phyloP scores from a whole-genome alignment of 2,888 invertebrate species.

The Tenthredo livida region DNA sequence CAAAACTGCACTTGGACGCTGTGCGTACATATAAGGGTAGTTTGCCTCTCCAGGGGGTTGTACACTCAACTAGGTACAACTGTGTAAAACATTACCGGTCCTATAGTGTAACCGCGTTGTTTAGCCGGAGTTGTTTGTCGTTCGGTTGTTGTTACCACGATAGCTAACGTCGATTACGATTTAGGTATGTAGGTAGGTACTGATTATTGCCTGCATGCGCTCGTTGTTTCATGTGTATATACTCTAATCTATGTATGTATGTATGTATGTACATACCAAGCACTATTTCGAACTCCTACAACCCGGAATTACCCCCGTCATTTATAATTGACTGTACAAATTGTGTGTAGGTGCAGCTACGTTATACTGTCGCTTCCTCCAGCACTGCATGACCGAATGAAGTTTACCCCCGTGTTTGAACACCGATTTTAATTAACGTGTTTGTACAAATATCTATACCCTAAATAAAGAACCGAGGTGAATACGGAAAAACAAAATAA shows the following conservation, averaged over 20 bases:
- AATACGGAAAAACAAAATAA: not conserved
- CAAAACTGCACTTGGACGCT: not conserved
- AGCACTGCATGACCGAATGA: not conserved
- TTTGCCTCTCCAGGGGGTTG: not conserved
- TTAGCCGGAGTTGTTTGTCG: slow-evolving; percentile 66
- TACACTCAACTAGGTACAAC: slow-evolving; percentile 68
- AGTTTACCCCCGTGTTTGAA: not conserved
- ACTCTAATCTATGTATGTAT: not conserved
- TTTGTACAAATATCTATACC: not conserved
- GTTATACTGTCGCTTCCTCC: not conserved
- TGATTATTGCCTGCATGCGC: slow-evolving; percentile 31
- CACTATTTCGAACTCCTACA: not conserved
- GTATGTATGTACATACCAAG: not conserved
- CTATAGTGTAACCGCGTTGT: slow-evolving; percentile 17
- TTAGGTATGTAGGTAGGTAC: too few relatives aligned
- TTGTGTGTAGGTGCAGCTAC: not conserved
- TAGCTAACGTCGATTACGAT: slow-evolving; percentile 69
- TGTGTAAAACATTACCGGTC: slow-evolving; percentile 66
- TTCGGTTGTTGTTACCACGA: slow-evolving; percentile 66
- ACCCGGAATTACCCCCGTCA: not conserved
- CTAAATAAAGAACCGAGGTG: not conserved
- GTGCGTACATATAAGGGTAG: too few relatives aligned
- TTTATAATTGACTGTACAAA: slow-evolving; percentile 14
- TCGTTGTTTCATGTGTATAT: not conserved
- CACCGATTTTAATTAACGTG: not conserved